Percentiles rank a stretch among this genome's conserved stretches.
phyloP scores from a whole-genome alignment of 2,888 invertebrate species.

The Tricholauxania praeusta region DNA sequence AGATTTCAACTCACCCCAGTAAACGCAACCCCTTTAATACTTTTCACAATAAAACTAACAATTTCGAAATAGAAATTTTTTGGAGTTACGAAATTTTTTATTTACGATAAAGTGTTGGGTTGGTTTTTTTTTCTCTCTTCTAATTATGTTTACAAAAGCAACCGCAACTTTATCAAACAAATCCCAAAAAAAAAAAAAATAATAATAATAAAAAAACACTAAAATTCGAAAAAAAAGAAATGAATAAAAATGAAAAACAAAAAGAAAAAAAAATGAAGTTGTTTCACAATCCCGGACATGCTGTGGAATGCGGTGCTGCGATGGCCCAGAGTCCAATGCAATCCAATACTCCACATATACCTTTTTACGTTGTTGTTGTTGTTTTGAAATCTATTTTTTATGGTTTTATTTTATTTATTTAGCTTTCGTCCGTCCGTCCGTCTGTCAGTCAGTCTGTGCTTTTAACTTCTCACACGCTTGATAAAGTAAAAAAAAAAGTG shows the following conservation, averaged over 20 bases:
- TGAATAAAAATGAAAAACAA: neutral
- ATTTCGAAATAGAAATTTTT: neutral
- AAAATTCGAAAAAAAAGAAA: too few relatives aligned
- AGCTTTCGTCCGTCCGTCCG: neutral
- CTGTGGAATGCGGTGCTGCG: constrained; percentile 57
- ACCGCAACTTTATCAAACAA: constrained; percentile 20
- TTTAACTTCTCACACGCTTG: too few relatives aligned
- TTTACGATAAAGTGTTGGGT: neutral
- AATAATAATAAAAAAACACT: neutral
- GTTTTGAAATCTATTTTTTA: constrained; percentile 24
- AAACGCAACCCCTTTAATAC: too few relatives aligned
- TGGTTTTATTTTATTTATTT: constrained; percentile 25
- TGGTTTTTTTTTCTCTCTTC: neutral
- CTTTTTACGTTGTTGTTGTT: constrained; percentile 1
- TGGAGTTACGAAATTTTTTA: neutral
- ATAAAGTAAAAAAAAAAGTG: too few relatives aligned
- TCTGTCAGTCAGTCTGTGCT: too few relatives aligned
- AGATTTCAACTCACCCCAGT: too few relatives aligned
- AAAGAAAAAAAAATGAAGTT: constrained; percentile 54
- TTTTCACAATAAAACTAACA: too few relatives aligned
- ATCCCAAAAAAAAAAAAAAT: neutral
- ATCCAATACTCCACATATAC: constrained; percentile 1
- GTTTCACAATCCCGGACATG: constrained; percentile 63
- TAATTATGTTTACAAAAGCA: constrained; percentile 19
- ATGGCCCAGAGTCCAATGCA: constrained; percentile 10